Evolutionary conservation across 2,113 vertebrate species (phyloP).

Genomic region (Tyrannus savana): DNA sequence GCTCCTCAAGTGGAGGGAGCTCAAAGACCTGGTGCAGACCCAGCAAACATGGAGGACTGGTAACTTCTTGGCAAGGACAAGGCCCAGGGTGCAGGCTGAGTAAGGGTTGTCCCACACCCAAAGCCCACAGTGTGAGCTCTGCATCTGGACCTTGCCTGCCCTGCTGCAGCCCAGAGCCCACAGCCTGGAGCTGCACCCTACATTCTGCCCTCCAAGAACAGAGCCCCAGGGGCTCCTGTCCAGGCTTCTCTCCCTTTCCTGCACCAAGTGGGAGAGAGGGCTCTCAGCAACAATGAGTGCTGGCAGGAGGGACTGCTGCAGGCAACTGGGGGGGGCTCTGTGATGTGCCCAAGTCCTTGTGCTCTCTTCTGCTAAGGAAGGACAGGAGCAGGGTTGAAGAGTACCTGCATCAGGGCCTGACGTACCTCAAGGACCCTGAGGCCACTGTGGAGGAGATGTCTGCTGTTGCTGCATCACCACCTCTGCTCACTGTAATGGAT

Average conservation of each 20-base stretch:
- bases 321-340: too few relatives aligned
- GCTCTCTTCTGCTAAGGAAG: too few relatives aligned
- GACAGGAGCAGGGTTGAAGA: too few relatives aligned
- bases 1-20: background rate
- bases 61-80: background rate
- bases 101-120: background rate
- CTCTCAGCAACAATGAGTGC: too few relatives aligned
- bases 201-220: background rate
- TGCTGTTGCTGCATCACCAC: background rate
- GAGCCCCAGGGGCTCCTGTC: background rate
- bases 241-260: background rate
- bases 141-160: background rate
- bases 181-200: too few relatives aligned
- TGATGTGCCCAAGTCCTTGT: too few relatives aligned
- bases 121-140: background rate
- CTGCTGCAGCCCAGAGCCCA: too few relatives aligned
- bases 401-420: too few relatives aligned
- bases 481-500: background rate
- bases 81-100: background rate
- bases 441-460: too few relatives aligned
- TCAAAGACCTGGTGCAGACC: background rate
- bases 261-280: background rate
- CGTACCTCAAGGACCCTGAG: too few relatives aligned
- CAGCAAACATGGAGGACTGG: accelerated
- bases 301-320: too few relatives aligned